Conservation (phyloP, 2,797 vertebrate species). For the Oryzias dopingdopingensis region DNA sequence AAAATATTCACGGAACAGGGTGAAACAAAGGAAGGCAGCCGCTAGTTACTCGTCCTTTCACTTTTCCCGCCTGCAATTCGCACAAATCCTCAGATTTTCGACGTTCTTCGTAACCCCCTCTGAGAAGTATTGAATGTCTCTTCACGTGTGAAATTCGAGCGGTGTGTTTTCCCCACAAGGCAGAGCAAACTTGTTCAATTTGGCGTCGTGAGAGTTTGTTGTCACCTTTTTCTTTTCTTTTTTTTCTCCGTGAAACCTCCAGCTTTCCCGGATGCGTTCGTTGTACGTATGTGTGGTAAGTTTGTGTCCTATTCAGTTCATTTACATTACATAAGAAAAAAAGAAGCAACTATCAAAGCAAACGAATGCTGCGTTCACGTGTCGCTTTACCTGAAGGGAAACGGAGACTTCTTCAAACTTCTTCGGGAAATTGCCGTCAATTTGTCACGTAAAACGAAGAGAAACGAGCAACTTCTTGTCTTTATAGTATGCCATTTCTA, state of each 20-base stretch:
- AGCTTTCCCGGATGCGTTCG: conserved; percentile 8
- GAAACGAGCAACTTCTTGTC: neutral
- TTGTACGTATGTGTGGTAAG: conserved; percentile 27
- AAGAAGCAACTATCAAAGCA: neutral
- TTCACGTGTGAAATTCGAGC: neutral
- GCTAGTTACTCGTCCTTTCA: conserved; percentile 8
- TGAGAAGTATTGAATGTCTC: neutral
- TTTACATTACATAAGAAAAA: neutral
- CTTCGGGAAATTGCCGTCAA: conserved; percentile 4
- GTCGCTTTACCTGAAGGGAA: neutral
- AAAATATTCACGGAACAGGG: conserved; percentile 39
- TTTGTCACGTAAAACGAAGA: neutral
- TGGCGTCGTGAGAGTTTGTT: conserved; percentile 41
- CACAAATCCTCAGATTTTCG: neutral
- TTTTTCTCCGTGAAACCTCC: neutral
- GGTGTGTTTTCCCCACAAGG: conserved; percentile 5
- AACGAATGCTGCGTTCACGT: no score
- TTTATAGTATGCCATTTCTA: neutral
- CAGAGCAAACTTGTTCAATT: conserved; percentile 32
- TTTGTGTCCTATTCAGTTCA: neutral
- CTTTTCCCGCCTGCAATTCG: neutral
- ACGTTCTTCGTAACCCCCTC: neutral
- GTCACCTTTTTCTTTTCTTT: conserved; percentile 9
- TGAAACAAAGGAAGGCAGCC: conserved; percentile 69
- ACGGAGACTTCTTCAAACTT: conserved; percentile 14